Conservation (phyloP, 2,888 invertebrate genomes). For the Himalopsyche anomala region DNA sequence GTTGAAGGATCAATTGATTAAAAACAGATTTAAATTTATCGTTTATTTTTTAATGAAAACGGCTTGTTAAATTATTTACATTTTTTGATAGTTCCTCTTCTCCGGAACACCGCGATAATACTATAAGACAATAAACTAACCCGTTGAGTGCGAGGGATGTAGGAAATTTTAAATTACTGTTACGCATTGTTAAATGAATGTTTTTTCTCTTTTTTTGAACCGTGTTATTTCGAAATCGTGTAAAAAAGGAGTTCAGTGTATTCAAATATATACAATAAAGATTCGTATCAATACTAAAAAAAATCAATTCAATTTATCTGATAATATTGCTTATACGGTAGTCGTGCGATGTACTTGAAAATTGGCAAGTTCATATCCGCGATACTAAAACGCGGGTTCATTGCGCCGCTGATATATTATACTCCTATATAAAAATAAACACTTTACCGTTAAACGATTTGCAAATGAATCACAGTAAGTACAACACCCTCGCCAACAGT, state of each 20-base stretch:
- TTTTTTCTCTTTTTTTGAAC: too few species aligned
- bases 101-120: too few species aligned
- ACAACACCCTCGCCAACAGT: slow-evolving; percentile 55
- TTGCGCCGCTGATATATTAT: slow-evolving; percentile 73
- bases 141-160: too few species aligned
- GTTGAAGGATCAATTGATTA: background rate
- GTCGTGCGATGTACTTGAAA: slow-evolving; percentile 1
- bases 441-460: slow-evolving; percentile 53
- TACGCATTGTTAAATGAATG: too few species aligned
- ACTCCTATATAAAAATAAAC: slow-evolving; percentile 67
- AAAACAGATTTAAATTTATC: background rate
- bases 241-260: too few species aligned
- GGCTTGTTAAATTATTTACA: too few species aligned
- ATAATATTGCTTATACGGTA: background rate
- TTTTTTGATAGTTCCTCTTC: too few species aligned
- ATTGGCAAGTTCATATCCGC: background rate
- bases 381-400: slow-evolving; percentile 68
- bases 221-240: too few species aligned
- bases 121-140: too few species aligned
- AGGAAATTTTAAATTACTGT: too few species aligned
- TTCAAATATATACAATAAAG: too few species aligned
- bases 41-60: too few species aligned
- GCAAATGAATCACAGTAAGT: slow-evolving; percentile 54
- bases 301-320: background rate
- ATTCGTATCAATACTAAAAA: background rate